These are phyloP conservation scores for Etheostoma perlongum DNA, from an alignment of 2,797 vertebrate genomes.

Conservation along the genomic window DNA sequence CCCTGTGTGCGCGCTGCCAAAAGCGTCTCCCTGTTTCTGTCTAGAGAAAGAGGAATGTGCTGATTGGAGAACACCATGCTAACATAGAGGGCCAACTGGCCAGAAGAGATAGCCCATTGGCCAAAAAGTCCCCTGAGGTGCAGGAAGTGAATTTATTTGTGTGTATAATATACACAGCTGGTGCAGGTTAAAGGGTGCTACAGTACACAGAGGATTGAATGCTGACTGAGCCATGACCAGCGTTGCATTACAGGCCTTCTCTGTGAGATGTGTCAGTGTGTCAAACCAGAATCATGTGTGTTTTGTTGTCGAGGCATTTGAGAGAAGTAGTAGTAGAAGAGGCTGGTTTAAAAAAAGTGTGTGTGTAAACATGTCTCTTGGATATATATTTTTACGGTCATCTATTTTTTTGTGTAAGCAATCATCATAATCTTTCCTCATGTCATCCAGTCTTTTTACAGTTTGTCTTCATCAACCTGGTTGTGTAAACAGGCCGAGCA, in stretches of 20 bases:
- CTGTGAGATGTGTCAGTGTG: constrained; percentile 77
- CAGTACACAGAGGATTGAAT: constrained; percentile 58
- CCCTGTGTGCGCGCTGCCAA: constrained; percentile 80
- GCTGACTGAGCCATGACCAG: constrained; percentile 48
- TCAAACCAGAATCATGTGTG: constrained; percentile 43
- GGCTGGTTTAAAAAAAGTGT: neutral
- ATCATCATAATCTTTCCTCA: constrained; percentile 10
- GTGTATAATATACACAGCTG: constrained; percentile 69
- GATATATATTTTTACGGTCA: neutral
- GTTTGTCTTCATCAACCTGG: neutral
- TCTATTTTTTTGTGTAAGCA: neutral
- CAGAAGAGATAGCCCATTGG: constrained; percentile 55
- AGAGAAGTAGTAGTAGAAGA: neutral
- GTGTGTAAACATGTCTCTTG: neutral
- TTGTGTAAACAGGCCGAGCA: neutral
- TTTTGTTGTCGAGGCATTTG: constrained; percentile 2
- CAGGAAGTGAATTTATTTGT: constrained; percentile 50
- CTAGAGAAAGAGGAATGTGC: constrained; percentile 85
- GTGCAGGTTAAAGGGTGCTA: constrained; percentile 71
- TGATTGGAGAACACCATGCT: constrained; percentile 79
- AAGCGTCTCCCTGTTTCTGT: constrained; percentile 78
- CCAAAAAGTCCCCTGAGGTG: constrained; percentile 64
- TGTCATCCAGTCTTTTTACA: neutral
- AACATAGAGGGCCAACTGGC: constrained; percentile 79
- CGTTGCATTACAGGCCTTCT: constrained; percentile 40